These are phyloP conservation scores for Delichon dasypus DNA, from an alignment of 2,797 vertebrate genomes.

Conservation along the genomic window DNA sequence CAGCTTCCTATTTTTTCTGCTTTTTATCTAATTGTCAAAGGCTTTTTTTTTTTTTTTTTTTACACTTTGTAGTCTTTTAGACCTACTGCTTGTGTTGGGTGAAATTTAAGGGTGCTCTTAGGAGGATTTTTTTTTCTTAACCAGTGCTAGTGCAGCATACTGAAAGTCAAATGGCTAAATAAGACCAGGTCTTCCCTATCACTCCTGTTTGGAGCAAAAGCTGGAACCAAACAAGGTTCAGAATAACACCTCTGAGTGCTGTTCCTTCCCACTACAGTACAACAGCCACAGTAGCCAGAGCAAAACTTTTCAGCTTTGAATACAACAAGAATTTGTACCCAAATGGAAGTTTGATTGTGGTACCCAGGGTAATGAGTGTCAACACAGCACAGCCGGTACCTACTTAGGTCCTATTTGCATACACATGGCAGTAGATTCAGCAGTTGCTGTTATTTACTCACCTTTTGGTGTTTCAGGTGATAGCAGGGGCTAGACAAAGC, in stretches of 20 bases:
- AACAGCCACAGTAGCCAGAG: conserved; percentile 44
- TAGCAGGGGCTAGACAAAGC: conserved; percentile 82
- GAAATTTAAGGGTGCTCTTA: not conserved
- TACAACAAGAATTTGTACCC: conserved; percentile 80
- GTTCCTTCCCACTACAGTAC: conserved; percentile 39
- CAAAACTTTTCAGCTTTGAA: conserved; percentile 61
- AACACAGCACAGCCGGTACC: conserved; percentile 76
- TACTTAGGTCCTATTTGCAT: conserved; percentile 75
- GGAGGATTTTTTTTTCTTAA: not conserved
- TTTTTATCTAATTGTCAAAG: not conserved
- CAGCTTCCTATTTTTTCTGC: not conserved
- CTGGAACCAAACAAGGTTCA: not conserved
- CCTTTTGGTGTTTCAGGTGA: conserved; percentile 81
- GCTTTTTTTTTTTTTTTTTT: not conserved
- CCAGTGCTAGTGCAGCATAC: not conserved
- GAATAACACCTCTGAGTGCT: conserved; percentile 9
- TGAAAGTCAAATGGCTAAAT: not conserved
- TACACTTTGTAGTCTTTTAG: not conserved
- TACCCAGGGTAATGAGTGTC: conserved; percentile 85
- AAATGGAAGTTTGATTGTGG: conserved; percentile 69
- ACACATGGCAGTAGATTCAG: conserved; percentile 78
- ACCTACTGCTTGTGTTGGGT: not conserved
- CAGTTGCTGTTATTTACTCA: conserved; percentile 87
- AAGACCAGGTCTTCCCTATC: not conserved
- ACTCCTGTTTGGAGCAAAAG: not conserved